Evolutionary conservation across 2,113 vertebrate genomes (phyloP), one percentile per base, ranked within the genome.

Genomic region (Oncorhynchus keta): DNA sequence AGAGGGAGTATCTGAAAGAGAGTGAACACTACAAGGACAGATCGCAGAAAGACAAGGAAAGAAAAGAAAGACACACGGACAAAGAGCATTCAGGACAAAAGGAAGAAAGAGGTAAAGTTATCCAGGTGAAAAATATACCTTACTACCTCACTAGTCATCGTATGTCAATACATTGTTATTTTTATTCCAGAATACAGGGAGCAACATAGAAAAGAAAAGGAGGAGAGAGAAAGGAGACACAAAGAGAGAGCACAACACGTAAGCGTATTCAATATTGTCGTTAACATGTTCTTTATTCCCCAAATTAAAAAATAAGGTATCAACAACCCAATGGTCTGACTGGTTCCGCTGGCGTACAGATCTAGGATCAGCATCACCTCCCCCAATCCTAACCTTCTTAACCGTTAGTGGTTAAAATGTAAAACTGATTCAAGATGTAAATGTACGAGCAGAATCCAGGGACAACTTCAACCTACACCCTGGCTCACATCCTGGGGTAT

Each of bases 181-280:
- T 67, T 84, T 7, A 32, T 84, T 85, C 82, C 73, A 93, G 90
- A 83, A 14, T 64, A 86, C 82, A 89, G 48, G 81, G 87, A 88
- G 32, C 85, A 91, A 39, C 80, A 77, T 3, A 77, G 79, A 76
- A 84, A 72, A 78, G 78, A 82, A 11, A 89, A 80, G 83, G 39
- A 45, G 39, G 92, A 92, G 24, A 79, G 73, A 78, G 93, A 92
- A 26, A 81, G 49, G 26, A 91, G 78, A 80, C 86, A 79, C 74
- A 89, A 77, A 75, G 89, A 90, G 22, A 86, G 75, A 83, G 83
- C 73, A 61, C 24, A 79, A 35, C 70, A 73, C 16, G 92, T 93
- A 80, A 87, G 80, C 4, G 4, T 78, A 2, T 35, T 28, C 12
- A 8, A 32, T 70, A 9, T 18, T 39, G 11, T 22, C 35, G 9